Base-by-base conservation (phyloP, 2,888 invertebrate genomes). In the Adineta ricciae region DNA sequence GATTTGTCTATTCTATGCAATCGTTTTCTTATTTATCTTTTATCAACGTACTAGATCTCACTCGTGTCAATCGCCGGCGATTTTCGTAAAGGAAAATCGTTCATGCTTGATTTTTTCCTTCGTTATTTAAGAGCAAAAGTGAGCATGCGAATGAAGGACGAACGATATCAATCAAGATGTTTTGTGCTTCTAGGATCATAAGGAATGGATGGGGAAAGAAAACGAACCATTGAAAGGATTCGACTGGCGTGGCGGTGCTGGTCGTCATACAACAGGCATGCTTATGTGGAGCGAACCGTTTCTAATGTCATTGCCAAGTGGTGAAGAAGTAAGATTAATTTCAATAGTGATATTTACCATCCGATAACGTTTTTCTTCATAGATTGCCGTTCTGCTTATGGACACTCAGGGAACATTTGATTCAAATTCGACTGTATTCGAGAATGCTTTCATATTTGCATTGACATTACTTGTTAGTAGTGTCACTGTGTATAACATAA, bases 401-500 rank as follows among this genome's bases (percentile, higher is more conserved):
- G 97, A 97, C 91, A 97, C 97, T 9, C 97, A 97, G 91, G 92
- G 98, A 87, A 95, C 97, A 41, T 99, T 98, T 92, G 98, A 98
- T 92, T 96, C 95, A 90, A 95, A 96, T 92, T 96, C 96, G 85
- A 99, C 98, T 3, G 97, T 98, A 24, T 94, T 95, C 87, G 97
- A 99, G 91, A 96, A 96, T 92, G 98, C 98, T 52, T 98, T 97
- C 2, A 95, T 99, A 84, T 98, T 98, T 92, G 98, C 98, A 1
- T 92, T 99, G 32, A 97, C 97, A 91, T 97, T 98, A 82, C 97
- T 98, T 97, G 92, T 97, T 86, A 96, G 97, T 86, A 97, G 97
- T 9, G 95, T 97, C 85, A 97, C 97, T 92, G 92, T 92, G 49
- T 96, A 95, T 91, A 97, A 97, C 92, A 92, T 96, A 86, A 95